Percentiles rank a stretch among this genome's conserved stretches.
These are phyloP conservation scores for Autographa gamma DNA, from an alignment of 2,888 invertebrate genomes.

Conservation along the genomic window DNA sequence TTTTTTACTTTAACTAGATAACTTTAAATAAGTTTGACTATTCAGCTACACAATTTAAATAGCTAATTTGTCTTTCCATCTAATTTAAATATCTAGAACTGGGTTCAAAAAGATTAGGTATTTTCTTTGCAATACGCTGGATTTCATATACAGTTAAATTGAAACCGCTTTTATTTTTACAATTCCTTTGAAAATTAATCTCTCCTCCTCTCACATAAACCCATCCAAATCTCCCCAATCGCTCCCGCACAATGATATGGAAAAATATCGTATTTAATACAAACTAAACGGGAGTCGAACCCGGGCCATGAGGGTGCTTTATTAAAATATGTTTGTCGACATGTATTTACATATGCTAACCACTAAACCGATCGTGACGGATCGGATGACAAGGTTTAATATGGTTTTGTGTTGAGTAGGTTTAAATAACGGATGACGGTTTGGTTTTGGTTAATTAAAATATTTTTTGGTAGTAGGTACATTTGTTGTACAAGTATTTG, in stretches of 20 bases:
- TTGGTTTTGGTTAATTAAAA: neutral
- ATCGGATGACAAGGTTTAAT: conserved; percentile 54
- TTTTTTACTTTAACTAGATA: no score
- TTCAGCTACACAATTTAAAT: no score
- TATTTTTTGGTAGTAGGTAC: neutral
- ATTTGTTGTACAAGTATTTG: neutral
- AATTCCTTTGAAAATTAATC: neutral
- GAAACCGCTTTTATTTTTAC: neutral
- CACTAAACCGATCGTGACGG: conserved; percentile 57
- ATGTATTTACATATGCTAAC: conserved; percentile 77
- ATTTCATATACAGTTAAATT: neutral
- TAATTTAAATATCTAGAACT: no score
- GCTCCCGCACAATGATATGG: conserved; percentile 81
- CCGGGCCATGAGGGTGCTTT: conserved; percentile 66
- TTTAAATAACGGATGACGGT: conserved; percentile 5
- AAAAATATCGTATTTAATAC: conserved; percentile 87
- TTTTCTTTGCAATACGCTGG: no score
- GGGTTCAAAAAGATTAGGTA: no score
- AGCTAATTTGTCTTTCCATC: no score
- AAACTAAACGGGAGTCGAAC: conserved; percentile 75
- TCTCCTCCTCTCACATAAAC: conserved; percentile 65
- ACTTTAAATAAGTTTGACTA: no score
- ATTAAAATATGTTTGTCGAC: conserved; percentile 81
- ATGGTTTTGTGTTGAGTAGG: conserved; percentile 24
- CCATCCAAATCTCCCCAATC: conserved; percentile 69